Evolutionary conservation across 53 echinoderm and acorn worm genomes (phyloP).

Genomic region (Echinometra lucunter): DNA sequence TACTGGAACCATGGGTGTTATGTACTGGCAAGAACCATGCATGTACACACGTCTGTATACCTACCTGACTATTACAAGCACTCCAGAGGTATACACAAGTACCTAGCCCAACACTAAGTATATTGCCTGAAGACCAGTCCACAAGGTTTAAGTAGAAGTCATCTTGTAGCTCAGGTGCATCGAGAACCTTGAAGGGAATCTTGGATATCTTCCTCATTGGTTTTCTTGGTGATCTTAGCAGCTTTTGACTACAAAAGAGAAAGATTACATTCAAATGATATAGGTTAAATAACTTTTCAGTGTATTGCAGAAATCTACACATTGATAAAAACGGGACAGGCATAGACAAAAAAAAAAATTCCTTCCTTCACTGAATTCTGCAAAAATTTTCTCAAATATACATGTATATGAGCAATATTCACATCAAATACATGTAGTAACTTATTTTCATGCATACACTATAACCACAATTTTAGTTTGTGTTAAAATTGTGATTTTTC

Average conservation of each 20-base stretch:
- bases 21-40: no score
- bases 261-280: background rate
- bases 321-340: background rate
- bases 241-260: constrained; percentile 78
- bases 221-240: constrained; percentile 90
- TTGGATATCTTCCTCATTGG: constrained; percentile 99
- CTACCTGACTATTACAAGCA: constrained; percentile 99
- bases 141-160: constrained; percentile 97
- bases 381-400: no score
- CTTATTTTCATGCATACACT: no score
- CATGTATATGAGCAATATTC: no score
- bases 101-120: constrained; percentile 95
- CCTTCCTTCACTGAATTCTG: no score
- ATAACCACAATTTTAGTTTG: no score
- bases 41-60: background rate
- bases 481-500: no score
- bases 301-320: background rate
- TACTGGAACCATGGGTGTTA: no score
- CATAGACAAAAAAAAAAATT: no score
- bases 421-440: no score
- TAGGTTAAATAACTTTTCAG: background rate
- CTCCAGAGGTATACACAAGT: constrained; percentile 99
- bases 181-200: constrained; percentile 98
- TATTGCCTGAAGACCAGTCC: constrained; percentile 97
- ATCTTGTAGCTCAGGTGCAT: constrained; percentile 95